Base-by-base conservation (phyloP, 2,113 vertebrate genomes). In the Python bivittatus region DNA sequence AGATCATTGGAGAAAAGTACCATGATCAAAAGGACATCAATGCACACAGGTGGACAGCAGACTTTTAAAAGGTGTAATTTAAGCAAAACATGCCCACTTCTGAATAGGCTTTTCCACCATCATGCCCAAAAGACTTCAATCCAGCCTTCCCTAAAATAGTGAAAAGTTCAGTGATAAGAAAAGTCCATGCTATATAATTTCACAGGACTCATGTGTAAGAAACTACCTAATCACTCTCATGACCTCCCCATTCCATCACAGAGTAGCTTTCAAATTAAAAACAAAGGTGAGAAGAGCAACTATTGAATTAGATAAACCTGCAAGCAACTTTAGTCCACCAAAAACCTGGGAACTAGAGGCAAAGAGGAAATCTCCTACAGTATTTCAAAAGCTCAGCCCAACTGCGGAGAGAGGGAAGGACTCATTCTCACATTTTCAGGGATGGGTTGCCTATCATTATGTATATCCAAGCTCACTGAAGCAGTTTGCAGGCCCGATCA, bases 81-180 rank as follows among this genome's bases (percentile, higher is more conserved):
- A 96, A 96, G 96, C 96, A 96, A 96, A 96, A 96, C 95, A 95
- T 96, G 96, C 94, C 94, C 60, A 94, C 96, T 94, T 92, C 85
- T 90, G 89, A 95, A 94, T 91, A 95, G 23, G 9, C 94, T 96
- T 85, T 44, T 53, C 68, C 95, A 68, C 88, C 42, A 94, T 94
- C 90, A 44, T 92, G 87, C 33, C 93, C 92, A 95, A 96, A 96
- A 96, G 44, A 48, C 44, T 48, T 48, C 5, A 48, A 48, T 48
- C 44, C 44, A 48, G 44, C 44, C 44, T 5, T 48, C 44, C 44
- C 44, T 48, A 48, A 48, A 48, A 48, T 48, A 48, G 5, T 20
- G 11, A 42, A 84, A 84, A n/a, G 2, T 44, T 44, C 38, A 22
- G 79, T 44, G 38, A 72, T 72, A 33, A 72, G n/a, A 72, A 72